phyloP scores from a whole-genome alignment of 1,140 invertebrate species.

The Hylaeus anthracinus region DNA sequence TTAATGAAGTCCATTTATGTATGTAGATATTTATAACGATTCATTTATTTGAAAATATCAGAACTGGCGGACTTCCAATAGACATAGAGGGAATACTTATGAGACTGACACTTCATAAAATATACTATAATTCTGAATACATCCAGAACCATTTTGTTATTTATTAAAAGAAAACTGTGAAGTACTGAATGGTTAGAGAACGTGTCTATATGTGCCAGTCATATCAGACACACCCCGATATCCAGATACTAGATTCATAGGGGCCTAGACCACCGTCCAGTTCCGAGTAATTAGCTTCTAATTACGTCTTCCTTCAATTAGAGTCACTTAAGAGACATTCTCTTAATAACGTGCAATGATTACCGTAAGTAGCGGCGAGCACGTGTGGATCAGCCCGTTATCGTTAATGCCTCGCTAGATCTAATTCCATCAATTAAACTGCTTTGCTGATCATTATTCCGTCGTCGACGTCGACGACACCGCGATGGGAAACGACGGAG shows the following conservation, averaged over 20 bases:
- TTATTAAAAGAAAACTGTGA: too few relatives aligned
- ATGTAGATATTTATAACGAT: too few relatives aligned
- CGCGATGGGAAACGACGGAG: not conserved
- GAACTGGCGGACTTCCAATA: too few relatives aligned
- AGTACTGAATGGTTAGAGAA: too few relatives aligned
- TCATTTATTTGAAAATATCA: too few relatives aligned
- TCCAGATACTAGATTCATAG: constrained; percentile 14
- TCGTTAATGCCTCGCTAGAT: constrained; percentile 57
- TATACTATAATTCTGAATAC: too few relatives aligned
- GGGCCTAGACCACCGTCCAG: not conserved
- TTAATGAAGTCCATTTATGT: too few relatives aligned
- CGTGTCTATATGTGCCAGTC: too few relatives aligned
- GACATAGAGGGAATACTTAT: too few relatives aligned
- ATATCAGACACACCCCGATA: too few relatives aligned
- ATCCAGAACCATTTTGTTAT: too few relatives aligned
- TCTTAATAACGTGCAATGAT: constrained; percentile 68
- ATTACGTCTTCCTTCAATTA: constrained; percentile 73
- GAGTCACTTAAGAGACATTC: constrained; percentile 64
- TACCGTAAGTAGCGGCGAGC: constrained; percentile 50
- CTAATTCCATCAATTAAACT: constrained; percentile 72
- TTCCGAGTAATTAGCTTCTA: constrained; percentile 66
- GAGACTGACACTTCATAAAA: too few relatives aligned
- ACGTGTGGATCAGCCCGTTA: not conserved
- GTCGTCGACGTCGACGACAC: constrained; percentile 33
- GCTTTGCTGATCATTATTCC: constrained; percentile 65